Percentiles rank a stretch among this genome's conserved stretches.
Conservation (phyloP, 2,888 invertebrate genomes). For the Drosophila macrospina region DNA sequence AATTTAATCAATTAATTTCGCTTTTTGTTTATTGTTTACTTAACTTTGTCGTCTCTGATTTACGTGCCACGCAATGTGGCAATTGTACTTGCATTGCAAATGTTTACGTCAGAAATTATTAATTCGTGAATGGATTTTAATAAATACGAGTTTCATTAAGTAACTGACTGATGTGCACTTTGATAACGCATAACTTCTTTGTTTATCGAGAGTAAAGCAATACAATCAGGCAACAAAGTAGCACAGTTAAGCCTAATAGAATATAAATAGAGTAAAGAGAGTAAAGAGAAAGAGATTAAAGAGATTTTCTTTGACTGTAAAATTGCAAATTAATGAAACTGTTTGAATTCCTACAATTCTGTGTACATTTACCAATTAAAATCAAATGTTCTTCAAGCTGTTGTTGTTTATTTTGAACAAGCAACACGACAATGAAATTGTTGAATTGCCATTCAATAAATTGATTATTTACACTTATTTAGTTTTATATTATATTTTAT, state of each 20-base stretch:
- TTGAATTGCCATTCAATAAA: constrained; percentile 25
- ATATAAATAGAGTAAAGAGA: not conserved
- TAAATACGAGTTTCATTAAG: not conserved
- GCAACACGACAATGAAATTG: constrained; percentile 20
- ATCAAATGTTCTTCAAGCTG: not conserved
- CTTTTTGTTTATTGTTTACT: constrained; percentile 39
- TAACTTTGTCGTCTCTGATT: constrained; percentile 23
- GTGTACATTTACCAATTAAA: not conserved
- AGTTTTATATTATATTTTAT: not conserved
- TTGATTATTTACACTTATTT: not conserved
- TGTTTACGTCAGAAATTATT: constrained; percentile 23
- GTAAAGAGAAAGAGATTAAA: not conserved
- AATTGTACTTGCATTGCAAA: constrained; percentile 16
- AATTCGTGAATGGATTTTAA: constrained; percentile 26
- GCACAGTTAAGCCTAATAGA: not conserved
- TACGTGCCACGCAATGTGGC: constrained; percentile 19
- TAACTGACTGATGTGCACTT: not conserved
- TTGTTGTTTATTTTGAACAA: not conserved
- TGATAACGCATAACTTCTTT: no score
- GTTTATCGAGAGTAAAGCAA: no score
- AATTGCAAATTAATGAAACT: not conserved
- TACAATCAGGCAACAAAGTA: no score
- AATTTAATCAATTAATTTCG: constrained; percentile 66
- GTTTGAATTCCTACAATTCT: not conserved
- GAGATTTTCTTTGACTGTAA: not conserved